A percentile compares a stretch with the other conserved stretches of the same genome.
Evolutionary conservation across 1,140 invertebrate species (phyloP).

Genomic region (Agrypnia vestita): DNA sequence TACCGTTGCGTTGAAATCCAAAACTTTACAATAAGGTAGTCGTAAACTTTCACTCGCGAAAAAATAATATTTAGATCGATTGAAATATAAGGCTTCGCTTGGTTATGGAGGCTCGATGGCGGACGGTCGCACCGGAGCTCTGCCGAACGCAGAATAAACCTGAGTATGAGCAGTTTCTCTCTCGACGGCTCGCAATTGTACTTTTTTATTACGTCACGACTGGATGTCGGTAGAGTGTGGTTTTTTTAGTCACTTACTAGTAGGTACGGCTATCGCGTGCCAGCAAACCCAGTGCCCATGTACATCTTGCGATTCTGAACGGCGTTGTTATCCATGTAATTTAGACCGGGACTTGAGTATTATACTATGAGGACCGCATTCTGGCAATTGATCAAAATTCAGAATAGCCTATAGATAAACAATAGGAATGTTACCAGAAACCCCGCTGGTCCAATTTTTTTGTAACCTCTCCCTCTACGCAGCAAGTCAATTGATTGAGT

Average conservation of each 20-base stretch:
- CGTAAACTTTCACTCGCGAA: conserved; percentile 25
- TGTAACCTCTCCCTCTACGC: too few relatives aligned
- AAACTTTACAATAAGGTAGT: background rate
- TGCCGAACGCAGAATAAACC: conserved; percentile 2
- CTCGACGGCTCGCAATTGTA: background rate
- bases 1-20: conserved; percentile 25
- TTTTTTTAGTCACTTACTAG: background rate
- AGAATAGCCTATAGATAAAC: too few relatives aligned
- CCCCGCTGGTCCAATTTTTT: too few relatives aligned
- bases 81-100: background rate
- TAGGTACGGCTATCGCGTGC: conserved; percentile 11
- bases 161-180: background rate
- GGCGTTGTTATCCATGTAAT: too few relatives aligned
- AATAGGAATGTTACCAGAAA: too few relatives aligned
- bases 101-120: background rate
- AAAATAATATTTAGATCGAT: background rate
- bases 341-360: too few relatives aligned
- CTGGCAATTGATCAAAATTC: too few relatives aligned
- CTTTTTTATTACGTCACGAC: background rate
- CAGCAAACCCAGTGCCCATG: background rate
- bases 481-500: too few relatives aligned
- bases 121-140: conserved; percentile 17
- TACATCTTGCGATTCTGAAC: background rate
- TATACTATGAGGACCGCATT: too few relatives aligned
- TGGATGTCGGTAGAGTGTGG: background rate